A percentile compares a stretch with the other conserved stretches of the same genome.
These are phyloP conservation scores for Amblyjoppa fuscipennis DNA, from an alignment of 2,888 invertebrate genomes.

Conservation along the genomic window DNA sequence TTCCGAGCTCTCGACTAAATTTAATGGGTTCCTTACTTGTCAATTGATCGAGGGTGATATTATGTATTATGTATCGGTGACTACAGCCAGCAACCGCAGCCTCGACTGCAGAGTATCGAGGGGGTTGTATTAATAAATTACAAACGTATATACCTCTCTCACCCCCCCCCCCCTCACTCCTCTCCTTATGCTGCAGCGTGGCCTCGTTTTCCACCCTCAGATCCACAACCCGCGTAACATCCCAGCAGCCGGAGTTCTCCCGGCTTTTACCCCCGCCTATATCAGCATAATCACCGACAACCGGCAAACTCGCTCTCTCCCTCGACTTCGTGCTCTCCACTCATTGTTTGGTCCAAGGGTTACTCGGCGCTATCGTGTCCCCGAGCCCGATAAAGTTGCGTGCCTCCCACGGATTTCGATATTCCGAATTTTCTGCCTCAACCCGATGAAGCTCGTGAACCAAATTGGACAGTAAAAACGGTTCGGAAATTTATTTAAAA, in stretches of 20 bases:
- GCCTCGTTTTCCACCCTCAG: slow-evolving; percentile 59
- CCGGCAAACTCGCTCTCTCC: slow-evolving; percentile 37
- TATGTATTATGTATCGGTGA: slow-evolving; percentile 36
- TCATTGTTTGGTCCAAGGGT: slow-evolving; percentile 33
- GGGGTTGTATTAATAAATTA: slow-evolving; percentile 66
- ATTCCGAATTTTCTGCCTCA: slow-evolving; percentile 31
- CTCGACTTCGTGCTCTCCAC: background rate
- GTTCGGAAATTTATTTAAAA: background rate
- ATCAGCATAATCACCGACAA: slow-evolving; percentile 61
- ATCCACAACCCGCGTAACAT: slow-evolving; percentile 29
- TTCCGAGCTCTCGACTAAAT: background rate
- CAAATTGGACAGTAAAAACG: background rate
- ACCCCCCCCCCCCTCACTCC: too few relatives aligned
- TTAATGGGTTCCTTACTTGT: slow-evolving; percentile 3
- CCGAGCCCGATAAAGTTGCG: slow-evolving; percentile 32
- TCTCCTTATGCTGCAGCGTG: slow-evolving; percentile 50
- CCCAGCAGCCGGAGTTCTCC: slow-evolving; percentile 26
- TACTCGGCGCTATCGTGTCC: slow-evolving; percentile 21
- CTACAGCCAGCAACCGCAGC: slow-evolving; percentile 30
- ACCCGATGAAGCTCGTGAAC: background rate
- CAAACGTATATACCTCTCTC: slow-evolving; percentile 45
- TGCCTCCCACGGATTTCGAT: slow-evolving; percentile 46
- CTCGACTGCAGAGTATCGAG: slow-evolving; percentile 17
- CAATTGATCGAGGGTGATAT: slow-evolving; percentile 21
- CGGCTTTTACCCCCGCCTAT: slow-evolving; percentile 46